A percentile compares a stretch with the other conserved stretches of the same genome.
Evolutionary conservation across 2,797 vertebrate species (phyloP).

Genomic region (Cyprinella venusta): DNA sequence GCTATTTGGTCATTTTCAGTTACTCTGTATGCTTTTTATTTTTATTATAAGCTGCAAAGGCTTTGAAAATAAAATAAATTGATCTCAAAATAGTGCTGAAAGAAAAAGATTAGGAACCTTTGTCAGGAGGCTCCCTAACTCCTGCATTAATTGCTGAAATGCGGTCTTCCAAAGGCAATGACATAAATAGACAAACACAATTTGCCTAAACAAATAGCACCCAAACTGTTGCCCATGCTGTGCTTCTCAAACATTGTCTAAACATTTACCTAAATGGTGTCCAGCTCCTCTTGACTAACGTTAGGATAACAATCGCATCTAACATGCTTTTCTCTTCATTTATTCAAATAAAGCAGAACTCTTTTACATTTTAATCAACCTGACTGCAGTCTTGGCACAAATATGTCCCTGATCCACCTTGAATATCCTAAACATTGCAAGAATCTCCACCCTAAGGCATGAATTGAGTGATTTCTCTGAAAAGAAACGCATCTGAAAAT

Average conservation of each 20-base stretch:
- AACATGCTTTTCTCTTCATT: neutral
- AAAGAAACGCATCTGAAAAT: constrained; percentile 9
- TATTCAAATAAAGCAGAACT: constrained; percentile 21
- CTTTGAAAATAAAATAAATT: neutral
- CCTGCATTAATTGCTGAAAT: neutral
- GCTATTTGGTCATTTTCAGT: neutral
- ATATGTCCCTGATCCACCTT: neutral
- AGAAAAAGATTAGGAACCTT: neutral
- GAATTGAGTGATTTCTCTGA: constrained; percentile 1
- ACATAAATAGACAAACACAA: neutral
- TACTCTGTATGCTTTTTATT: neutral
- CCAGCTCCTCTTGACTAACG: constrained; percentile 32
- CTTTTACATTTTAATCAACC: neutral
- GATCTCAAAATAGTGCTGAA: neutral
- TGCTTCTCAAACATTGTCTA: constrained; percentile 33
- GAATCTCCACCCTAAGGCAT: neutral
- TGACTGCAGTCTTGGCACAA: neutral
- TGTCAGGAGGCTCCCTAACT: neutral
- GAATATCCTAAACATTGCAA: constrained; percentile 6
- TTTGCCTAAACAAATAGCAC: constrained; percentile 1
- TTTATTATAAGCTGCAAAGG: neutral
- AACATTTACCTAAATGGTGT: constrained; percentile 30
- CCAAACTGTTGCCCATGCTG: neutral
- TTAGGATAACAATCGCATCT: constrained; percentile 2
- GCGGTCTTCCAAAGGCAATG: neutral